phyloP scores from a whole-genome alignment of 2,113 vertebrate species.

The Daboia siamensis region DNA sequence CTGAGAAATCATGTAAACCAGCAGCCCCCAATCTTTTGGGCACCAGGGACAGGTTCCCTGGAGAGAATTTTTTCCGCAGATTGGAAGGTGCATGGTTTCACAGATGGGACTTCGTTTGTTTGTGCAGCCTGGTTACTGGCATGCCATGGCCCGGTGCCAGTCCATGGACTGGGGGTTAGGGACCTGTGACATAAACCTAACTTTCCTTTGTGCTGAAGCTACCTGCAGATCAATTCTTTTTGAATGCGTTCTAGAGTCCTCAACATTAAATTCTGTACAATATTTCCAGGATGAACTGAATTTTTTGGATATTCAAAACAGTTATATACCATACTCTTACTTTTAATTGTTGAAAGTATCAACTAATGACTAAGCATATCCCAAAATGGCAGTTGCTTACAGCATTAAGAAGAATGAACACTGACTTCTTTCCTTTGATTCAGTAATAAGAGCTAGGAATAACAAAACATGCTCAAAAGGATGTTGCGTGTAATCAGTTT shows the following conservation, averaged over 20 bases:
- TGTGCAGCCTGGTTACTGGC: too few species aligned
- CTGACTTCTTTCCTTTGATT: slow-evolving; percentile 12
- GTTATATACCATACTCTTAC: not conserved
- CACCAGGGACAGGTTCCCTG: too few species aligned
- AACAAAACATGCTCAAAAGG: not conserved
- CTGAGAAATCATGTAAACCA: slow-evolving; percentile 1
- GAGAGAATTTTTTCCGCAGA: too few species aligned
- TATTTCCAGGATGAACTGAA: not conserved
- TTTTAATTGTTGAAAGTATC: slow-evolving; percentile 2
- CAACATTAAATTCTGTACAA: not conserved
- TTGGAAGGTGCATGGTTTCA: too few species aligned
- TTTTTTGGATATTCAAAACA: slow-evolving; percentile 13
- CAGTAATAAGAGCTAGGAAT: slow-evolving; percentile 5
- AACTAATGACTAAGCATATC: slow-evolving; percentile 18
- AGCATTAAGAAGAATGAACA: not conserved
- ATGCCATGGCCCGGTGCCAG: too few species aligned
- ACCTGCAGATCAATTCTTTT: slow-evolving; percentile 12
- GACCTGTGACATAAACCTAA: not conserved
- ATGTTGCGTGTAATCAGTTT: not conserved
- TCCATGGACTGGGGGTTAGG: too few species aligned
- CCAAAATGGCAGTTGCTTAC: not conserved
- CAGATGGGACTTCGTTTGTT: too few species aligned
- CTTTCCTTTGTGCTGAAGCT: not conserved
- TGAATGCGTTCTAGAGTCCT: slow-evolving; percentile 7
- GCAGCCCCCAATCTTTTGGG: too few species aligned